Evolutionary conservation across 2,113 vertebrate genomes (phyloP).

Genomic region (Elachura formosa): DNA sequence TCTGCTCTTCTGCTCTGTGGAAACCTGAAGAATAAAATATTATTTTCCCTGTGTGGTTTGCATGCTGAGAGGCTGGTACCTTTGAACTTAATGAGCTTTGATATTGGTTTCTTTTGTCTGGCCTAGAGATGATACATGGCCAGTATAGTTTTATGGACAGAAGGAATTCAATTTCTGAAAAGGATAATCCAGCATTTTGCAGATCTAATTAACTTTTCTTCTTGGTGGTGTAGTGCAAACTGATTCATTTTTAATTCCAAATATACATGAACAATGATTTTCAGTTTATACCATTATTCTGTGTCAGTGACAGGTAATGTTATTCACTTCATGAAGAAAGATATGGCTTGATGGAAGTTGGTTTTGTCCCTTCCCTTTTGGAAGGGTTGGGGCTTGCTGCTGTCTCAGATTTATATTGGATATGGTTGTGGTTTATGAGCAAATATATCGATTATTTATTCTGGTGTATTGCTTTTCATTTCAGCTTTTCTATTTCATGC

Average conservation of each 20-base stretch:
- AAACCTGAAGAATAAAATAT: background rate
- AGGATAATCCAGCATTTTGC: background rate
- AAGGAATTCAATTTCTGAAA: background rate
- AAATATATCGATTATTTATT: background rate
- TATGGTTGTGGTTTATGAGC: background rate
- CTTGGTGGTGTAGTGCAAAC: background rate
- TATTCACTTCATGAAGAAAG: background rate
- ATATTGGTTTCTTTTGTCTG: background rate
- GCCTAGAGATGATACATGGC: accelerated
- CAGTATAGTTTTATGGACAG: background rate
- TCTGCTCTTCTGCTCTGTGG: background rate
- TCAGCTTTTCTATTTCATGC: background rate
- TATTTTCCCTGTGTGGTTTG: background rate
- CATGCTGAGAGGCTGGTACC: background rate
- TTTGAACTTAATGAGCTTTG: background rate
- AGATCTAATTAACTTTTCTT: background rate
- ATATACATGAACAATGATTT: background rate
- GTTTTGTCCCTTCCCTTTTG: too few relatives aligned
- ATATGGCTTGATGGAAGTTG: accelerated
- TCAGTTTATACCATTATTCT: background rate
- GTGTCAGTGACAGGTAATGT: background rate
- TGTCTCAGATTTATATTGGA: background rate
- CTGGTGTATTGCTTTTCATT: background rate
- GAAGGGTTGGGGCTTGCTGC: background rate
- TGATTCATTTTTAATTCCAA: background rate